Conservation (phyloP, 2,113 vertebrate species). For the Oryzias melastigma region DNA sequence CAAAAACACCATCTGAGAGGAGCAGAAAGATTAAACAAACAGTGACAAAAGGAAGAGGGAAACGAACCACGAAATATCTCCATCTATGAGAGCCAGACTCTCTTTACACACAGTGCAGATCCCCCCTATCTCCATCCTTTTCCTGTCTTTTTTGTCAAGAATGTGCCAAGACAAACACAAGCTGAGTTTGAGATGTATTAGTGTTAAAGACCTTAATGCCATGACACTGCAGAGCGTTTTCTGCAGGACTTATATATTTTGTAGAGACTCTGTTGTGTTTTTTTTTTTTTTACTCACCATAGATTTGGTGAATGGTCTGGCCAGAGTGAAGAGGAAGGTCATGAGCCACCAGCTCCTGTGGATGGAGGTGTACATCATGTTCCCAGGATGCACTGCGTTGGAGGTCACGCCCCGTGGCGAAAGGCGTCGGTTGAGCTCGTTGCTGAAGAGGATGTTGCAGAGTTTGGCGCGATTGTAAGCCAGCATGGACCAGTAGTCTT, state of each 20-base stretch:
- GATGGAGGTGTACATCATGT: conserved; percentile 92
- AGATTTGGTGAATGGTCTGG: conserved; percentile 94
- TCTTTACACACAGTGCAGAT: conserved; percentile 55
- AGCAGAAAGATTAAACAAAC: conserved; percentile 72
- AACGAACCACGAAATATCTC: conserved; percentile 64
- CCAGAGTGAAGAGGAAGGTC: conserved; percentile 90
- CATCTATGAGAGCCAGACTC: conserved; percentile 74
- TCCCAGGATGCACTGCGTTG: conserved; percentile 92
- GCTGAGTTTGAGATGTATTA: conserved; percentile 18
- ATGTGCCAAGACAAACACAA: conserved; percentile 58
- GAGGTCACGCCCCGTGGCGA: conserved; percentile 85
- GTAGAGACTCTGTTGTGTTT: neutral
- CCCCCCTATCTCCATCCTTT: conserved; percentile 52
- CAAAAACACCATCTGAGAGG: conserved; percentile 62
- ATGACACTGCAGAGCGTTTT: neutral
- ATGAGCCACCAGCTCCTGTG: conserved; percentile 94
- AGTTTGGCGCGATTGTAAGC: conserved; percentile 97
- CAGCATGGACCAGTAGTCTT: conserved; percentile 94
- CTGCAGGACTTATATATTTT: neutral
- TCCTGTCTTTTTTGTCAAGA: conserved; percentile 38
- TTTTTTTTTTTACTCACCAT: conserved; percentile 82
- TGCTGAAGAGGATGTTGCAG: conserved; percentile 94
- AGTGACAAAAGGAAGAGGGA: conserved; percentile 55
- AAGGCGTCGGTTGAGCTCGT: conserved; percentile 89
- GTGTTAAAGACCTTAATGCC: conserved; percentile 3